phyloP scores from a whole-genome alignment of 2,113 vertebrate genomes.

The Shinisaurus crocodilurus region DNA sequence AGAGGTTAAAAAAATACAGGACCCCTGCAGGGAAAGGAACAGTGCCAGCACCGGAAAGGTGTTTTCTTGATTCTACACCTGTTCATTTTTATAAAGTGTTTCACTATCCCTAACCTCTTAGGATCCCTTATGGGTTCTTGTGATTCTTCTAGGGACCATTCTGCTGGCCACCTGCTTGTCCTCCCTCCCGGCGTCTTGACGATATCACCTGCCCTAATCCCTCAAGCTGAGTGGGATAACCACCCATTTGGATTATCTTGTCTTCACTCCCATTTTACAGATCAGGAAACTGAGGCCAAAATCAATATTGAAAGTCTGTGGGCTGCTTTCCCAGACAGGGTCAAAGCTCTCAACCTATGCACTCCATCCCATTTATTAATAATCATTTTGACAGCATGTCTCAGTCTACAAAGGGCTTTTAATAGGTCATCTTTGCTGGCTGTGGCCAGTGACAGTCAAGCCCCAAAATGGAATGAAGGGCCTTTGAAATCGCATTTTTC shows the following conservation, averaged over 20 bases:
- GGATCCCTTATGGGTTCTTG: not conserved
- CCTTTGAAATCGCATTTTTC: not conserved
- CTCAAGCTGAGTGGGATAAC: not conserved
- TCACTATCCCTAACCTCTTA: not conserved
- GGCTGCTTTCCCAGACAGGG: not conserved
- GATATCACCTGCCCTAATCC: not conserved
- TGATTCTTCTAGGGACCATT: not conserved
- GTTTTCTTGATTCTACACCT: not conserved
- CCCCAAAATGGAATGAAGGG: not conserved
- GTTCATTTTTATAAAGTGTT: not conserved
- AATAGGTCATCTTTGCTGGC: too few species aligned
- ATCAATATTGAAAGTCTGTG: accelerated
- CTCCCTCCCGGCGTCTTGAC: not conserved
- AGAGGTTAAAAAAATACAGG: not conserved
- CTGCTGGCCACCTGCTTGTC: not conserved
- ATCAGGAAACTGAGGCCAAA: not conserved
- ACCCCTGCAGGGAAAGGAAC: too few species aligned
- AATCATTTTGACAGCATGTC: not conserved
- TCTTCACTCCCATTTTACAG: too few species aligned
- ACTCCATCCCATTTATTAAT: not conserved
- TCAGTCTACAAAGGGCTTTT: slow-evolving; percentile 6
- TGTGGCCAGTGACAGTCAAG: not conserved
- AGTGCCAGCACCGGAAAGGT: too few species aligned
- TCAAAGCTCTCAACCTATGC: slow-evolving; percentile 2
- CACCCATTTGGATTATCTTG: not conserved